Base-by-base conservation (phyloP, 1,140 invertebrate genomes). In the Dreissena polymorpha region DNA sequence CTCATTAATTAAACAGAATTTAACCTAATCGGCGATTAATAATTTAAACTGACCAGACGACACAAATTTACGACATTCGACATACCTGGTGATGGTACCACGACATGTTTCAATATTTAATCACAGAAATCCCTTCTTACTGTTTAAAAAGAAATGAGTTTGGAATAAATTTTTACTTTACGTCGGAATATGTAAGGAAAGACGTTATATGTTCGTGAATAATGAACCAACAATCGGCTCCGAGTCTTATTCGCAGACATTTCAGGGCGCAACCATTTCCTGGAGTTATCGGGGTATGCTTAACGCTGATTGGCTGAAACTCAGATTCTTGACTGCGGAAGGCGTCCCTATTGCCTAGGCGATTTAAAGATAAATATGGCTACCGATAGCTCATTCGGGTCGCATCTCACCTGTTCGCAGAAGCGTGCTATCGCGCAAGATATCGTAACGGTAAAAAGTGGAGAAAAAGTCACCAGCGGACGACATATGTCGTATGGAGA, bases 81-180 rank as follows among this genome's bases (percentile, higher is more conserved):
- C 79, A 64, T 82, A 82, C 79, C 79, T 82, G 79, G 63, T 82
- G 79, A 25, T 67, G 75, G 79, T 82, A 82, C n/a, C 70, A 82
- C n/a, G 79, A 82, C 79, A 82, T 82, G 51, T 39, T 39, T 39
- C 39, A 39, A 39, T 39, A 39, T 39, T 39, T 39, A 39, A 39
- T 39, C 39, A 39, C 39, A 39, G 8, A 39, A 39, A 8, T 39
- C 39, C 39, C 3, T 8, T 39, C 8, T 39, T 39, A 39, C 39
- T 39, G 39, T 39, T 39, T 5, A 39, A 39, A 39, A 39, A 39
- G 39, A 39, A 39, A 39, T 39, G 39, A 39, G 39, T 39, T 39
- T 39, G 39, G 39, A 39, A 39, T 39, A 39, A 39, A 39, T 39
- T 5, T 39, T 39, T 39, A 39, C 39, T 39, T 5, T 2, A 39